phyloP scores from a whole-genome alignment of 2,113 vertebrate species.

The Ochotona curzoniae region DNA sequence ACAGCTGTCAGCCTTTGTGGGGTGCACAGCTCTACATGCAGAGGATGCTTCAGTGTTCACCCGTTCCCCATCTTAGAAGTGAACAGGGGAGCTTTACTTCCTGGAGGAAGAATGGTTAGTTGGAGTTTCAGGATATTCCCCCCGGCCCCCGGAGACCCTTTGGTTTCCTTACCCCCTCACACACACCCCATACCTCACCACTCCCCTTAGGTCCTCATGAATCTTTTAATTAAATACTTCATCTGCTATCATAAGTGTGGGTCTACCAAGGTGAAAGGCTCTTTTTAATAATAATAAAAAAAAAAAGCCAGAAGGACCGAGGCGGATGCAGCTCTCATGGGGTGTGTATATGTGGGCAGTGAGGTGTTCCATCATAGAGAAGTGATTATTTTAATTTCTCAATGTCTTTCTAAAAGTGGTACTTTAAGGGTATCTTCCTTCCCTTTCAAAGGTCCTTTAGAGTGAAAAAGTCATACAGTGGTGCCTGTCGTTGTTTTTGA shows the following conservation, averaged over 20 bases:
- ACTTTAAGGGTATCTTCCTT: conserved; percentile 23
- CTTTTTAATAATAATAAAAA: not conserved
- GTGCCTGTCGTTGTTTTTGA: not conserved
- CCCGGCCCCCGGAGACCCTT: not conserved
- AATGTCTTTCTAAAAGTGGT: conserved; percentile 6
- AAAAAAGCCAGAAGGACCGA: not conserved
- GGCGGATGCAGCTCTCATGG: not conserved
- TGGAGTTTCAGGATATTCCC: not conserved
- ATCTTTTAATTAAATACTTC: conserved; percentile 22
- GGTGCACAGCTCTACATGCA: not conserved
- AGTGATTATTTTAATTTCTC: not conserved
- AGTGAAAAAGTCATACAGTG: conserved; percentile 25
- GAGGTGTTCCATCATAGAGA: not conserved
- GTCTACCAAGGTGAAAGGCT: not conserved
- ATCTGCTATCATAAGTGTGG: not conserved
- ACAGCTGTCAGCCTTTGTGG: not conserved
- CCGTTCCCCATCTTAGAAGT: not conserved
- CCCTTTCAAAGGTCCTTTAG: conserved; percentile 29
- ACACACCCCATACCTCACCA: no score
- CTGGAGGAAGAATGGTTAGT: not conserved
- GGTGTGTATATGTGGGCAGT: not conserved
- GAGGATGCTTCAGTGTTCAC: not conserved
- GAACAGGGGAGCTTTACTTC: not conserved
- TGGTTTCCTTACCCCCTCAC: not conserved
- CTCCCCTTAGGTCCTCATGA: not conserved